phyloP scores from a whole-genome alignment of 2,113 vertebrate genomes.

The Anser brachyrhynchus region DNA sequence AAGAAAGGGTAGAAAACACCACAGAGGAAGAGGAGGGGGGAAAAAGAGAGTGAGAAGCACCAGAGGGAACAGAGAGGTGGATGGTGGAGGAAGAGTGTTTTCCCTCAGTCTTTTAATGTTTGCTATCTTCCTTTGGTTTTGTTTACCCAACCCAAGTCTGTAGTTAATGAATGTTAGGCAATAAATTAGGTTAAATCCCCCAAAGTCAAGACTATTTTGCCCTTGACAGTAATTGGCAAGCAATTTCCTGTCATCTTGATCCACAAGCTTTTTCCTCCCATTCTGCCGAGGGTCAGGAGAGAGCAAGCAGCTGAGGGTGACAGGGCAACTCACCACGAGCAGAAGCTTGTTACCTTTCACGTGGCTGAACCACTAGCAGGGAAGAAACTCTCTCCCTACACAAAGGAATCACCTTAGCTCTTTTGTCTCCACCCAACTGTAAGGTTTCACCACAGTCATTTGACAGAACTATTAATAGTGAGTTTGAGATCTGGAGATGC shows the following conservation, averaged over 20 bases:
- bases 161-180: not conserved
- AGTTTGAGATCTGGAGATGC: not conserved
- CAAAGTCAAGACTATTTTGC: not conserved
- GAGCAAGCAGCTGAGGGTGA: too few species aligned
- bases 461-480: not conserved
- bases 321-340: fast-evolving
- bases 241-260: not conserved
- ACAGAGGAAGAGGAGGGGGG: fast-evolving
- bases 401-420: not conserved
- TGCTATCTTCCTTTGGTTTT: not conserved
- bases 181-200: not conserved
- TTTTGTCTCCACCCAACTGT: fast-evolving
- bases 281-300: too few species aligned
- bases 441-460: not conserved
- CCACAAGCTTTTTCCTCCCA: not conserved
- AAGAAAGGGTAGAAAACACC: not conserved
- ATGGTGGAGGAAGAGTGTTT: not conserved
- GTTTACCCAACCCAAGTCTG: fast-evolving
- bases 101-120: not conserved
- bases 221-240: fast-evolving
- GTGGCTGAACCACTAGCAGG: not conserved
- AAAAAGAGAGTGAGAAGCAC: not conserved
- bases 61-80: not conserved
- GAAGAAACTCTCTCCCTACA: not conserved
- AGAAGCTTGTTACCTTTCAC: not conserved